A percentile compares a stretch with the other conserved stretches of the same genome.
Conservation (phyloP, 2,888 invertebrate genomes). For the Antheraea assamensis region DNA sequence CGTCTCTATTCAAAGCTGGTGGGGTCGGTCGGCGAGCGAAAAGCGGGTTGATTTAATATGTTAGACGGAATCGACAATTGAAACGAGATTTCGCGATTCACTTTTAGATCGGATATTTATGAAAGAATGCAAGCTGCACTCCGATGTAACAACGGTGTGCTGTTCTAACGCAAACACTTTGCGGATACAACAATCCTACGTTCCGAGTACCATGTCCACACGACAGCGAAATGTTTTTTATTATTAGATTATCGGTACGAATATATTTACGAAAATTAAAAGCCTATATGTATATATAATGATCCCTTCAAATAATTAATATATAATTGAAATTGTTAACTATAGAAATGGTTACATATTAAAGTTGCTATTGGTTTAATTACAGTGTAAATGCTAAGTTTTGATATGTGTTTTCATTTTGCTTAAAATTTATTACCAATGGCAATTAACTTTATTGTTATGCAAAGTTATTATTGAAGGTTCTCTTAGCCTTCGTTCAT, state of each 20-base stretch:
- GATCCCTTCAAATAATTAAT: background rate
- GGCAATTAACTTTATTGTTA: background rate
- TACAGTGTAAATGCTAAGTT: background rate
- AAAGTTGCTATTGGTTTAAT: background rate
- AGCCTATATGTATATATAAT: background rate
- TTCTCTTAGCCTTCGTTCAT: background rate
- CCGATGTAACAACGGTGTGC: conserved; percentile 25
- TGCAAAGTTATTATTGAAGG: background rate
- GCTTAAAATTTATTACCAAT: background rate
- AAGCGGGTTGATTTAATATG: conserved; percentile 31
- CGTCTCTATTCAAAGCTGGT: conserved; percentile 34
- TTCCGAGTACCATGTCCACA: conserved; percentile 43
- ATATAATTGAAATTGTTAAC: background rate
- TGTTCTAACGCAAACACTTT: conserved; percentile 26
- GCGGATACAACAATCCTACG: conserved; percentile 27
- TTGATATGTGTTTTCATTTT: background rate
- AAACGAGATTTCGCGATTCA: conserved; percentile 25
- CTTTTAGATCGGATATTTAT: conserved; percentile 30
- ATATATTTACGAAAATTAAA: background rate
- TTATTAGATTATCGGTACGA: background rate
- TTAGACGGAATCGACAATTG: conserved; percentile 25
- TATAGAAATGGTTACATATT: background rate
- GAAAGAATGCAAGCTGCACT: conserved; percentile 25
- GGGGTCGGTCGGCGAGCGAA: conserved; percentile 23
- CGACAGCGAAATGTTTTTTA: conserved; percentile 42